phyloP scores from a whole-genome alignment of 1,140 invertebrate genomes.

The Asobara japonica region DNA sequence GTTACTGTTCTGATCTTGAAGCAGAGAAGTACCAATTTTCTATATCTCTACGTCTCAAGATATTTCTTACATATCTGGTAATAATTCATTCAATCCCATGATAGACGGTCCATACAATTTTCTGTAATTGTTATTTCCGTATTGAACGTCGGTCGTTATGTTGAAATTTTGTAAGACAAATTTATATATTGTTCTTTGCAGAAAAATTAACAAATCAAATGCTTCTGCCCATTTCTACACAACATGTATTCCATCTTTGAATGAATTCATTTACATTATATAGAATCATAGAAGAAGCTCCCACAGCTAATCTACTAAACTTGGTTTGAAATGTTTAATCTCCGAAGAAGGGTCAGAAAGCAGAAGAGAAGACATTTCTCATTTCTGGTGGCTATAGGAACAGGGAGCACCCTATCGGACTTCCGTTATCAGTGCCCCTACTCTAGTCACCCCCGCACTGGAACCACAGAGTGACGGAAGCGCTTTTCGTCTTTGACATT shows the following conservation, averaged over 20 bases:
- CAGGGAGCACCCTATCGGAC: constrained; percentile 49
- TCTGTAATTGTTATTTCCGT: background rate
- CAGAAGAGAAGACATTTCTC: constrained; percentile 60
- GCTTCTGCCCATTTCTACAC: too few species aligned
- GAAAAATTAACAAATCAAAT: background rate
- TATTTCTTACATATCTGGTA: too few species aligned
- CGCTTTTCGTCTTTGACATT: constrained; percentile 60
- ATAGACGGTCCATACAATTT: too few species aligned
- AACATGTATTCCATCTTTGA: too few species aligned
- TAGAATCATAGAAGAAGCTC: background rate
- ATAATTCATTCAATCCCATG: too few species aligned
- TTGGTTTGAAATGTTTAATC: constrained; percentile 47
- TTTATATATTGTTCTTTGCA: too few species aligned
- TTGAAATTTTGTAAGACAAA: too few species aligned
- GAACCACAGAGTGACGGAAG: constrained; percentile 52
- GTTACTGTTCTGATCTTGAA: too few species aligned
- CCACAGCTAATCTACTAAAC: background rate
- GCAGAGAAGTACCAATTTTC: too few species aligned
- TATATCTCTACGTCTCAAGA: too few species aligned
- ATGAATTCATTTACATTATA: background rate
- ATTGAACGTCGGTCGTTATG: too few species aligned
- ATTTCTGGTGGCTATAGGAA: constrained; percentile 58
- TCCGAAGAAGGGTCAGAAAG: constrained; percentile 32
- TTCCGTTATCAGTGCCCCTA: constrained; percentile 59
- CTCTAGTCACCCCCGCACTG: constrained; percentile 32